Percentiles rank a stretch among this genome's conserved stretches.
phyloP scores from a whole-genome alignment of 2,888 invertebrate genomes.

The Heliconius cydno region DNA sequence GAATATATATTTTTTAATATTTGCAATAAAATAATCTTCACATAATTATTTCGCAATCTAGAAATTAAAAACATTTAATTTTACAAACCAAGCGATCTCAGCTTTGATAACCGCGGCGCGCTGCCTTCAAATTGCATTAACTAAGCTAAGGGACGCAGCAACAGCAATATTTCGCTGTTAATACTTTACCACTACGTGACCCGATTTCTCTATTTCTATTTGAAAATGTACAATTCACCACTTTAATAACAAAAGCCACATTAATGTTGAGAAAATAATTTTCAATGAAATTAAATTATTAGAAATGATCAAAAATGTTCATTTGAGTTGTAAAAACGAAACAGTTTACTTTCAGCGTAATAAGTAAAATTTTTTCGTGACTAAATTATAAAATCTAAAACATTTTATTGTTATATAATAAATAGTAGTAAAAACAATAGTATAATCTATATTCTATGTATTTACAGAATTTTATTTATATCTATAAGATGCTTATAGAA shows the following conservation, averaged over 20 bases:
- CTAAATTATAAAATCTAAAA: not conserved
- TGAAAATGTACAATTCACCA: slow-evolving; percentile 22
- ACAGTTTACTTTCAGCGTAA: not conserved
- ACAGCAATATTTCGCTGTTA: slow-evolving; percentile 42
- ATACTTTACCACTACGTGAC: slow-evolving; percentile 41
- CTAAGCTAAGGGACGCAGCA: slow-evolving; percentile 38
- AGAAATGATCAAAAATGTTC: not conserved
- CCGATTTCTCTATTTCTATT: slow-evolving; percentile 31
- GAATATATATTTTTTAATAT: not conserved
- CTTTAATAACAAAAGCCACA: slow-evolving; percentile 1
- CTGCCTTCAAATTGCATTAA: slow-evolving; percentile 41
- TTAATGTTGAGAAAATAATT: not conserved
- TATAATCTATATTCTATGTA: not conserved
- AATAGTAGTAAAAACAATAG: not conserved
- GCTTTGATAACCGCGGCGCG: slow-evolving; percentile 39
- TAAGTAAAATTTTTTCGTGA: not conserved
- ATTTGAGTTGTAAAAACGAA: not conserved
- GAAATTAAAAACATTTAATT: slow-evolving; percentile 37
- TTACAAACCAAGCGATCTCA: slow-evolving; percentile 38
- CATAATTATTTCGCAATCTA: slow-evolving; percentile 9
- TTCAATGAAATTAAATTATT: not conserved
- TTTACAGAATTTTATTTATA: not conserved
- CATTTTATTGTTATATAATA: not conserved
- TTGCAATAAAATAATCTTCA: not conserved
- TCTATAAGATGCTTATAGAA: not conserved